phyloP scores from a whole-genome alignment of 2,888 invertebrate species.

The Glomeris marginata region DNA sequence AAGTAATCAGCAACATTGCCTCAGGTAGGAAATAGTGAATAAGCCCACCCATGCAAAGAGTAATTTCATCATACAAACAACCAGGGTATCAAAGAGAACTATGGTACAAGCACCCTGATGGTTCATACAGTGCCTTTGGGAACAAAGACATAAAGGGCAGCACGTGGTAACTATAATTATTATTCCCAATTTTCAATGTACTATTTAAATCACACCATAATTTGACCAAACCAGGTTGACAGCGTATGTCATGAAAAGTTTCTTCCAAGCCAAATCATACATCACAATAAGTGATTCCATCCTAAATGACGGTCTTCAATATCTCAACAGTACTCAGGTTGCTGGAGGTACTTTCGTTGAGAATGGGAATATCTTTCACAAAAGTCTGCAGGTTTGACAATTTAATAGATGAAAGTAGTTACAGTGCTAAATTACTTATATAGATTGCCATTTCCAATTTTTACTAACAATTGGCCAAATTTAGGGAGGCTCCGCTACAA shows the following conservation, averaged over 20 bases:
- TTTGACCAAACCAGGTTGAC: conserved; percentile 29
- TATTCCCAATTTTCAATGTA: too few species aligned
- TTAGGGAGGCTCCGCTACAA: too few species aligned
- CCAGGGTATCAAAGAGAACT: conserved; percentile 32
- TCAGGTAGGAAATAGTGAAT: conserved; percentile 22
- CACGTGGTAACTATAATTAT: conserved; percentile 27
- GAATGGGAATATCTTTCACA: conserved; percentile 30
- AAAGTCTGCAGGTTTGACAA: conserved; percentile 29
- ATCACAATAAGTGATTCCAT: conserved; percentile 26
- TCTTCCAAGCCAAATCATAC: conserved; percentile 27
- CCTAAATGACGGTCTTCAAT: conserved; percentile 24
- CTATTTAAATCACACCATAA: too few species aligned
- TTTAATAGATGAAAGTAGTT: too few species aligned
- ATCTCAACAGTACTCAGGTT: conserved; percentile 25
- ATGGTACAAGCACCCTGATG: conserved; percentile 28
- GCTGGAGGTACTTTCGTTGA: conserved; percentile 29
- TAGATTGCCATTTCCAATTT: too few species aligned
- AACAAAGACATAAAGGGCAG: conserved; percentile 28
- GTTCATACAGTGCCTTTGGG: conserved; percentile 34
- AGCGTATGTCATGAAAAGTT: conserved; percentile 30
- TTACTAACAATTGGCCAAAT: too few species aligned
- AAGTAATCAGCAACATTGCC: conserved; percentile 28
- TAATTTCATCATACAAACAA: conserved; percentile 4
- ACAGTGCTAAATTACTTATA: too few species aligned
- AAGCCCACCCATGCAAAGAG: background rate